Conservation (phyloP, 2,797 vertebrate species). For the Mormyrus hasselquistii region DNA sequence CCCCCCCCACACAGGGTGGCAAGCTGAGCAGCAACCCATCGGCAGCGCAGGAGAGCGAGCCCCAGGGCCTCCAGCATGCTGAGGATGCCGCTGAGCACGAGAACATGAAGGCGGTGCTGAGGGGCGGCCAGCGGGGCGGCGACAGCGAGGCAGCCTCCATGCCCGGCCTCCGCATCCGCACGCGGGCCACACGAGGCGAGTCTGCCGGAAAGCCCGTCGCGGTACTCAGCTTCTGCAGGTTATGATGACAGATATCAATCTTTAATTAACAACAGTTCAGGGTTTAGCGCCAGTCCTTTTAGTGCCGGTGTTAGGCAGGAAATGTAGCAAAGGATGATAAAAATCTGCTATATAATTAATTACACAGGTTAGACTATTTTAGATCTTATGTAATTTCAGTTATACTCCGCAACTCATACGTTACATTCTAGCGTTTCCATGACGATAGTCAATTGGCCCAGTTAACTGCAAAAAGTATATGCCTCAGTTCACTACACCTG, state of each 20-base stretch:
- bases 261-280: neutral
- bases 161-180: slow-evolving; percentile 77
- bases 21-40: slow-evolving; percentile 74
- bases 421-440: neutral
- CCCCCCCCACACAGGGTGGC: slow-evolving; percentile 63
- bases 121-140: slow-evolving; percentile 54
- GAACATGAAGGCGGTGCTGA: slow-evolving; percentile 93
- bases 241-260: neutral
- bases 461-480: neutral
- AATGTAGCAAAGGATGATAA: neutral
- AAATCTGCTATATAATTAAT: neutral
- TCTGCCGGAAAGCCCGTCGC: neutral
- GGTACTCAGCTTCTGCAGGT: neutral
- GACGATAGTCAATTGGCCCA: neutral
- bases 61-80: slow-evolving; percentile 71
- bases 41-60: slow-evolving; percentile 59
- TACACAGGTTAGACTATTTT: neutral
- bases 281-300: neutral
- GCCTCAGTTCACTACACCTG: neutral
- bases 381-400: neutral
- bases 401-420: neutral
- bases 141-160: slow-evolving; percentile 53
- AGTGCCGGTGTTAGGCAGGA: neutral
- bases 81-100: slow-evolving; percentile 86
- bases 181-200: slow-evolving; percentile 73